A percentile compares a stretch with the other conserved stretches of the same genome.
Evolutionary conservation across 2,797 vertebrate species (phyloP).

Genomic region (Choloepus didactylus): DNA sequence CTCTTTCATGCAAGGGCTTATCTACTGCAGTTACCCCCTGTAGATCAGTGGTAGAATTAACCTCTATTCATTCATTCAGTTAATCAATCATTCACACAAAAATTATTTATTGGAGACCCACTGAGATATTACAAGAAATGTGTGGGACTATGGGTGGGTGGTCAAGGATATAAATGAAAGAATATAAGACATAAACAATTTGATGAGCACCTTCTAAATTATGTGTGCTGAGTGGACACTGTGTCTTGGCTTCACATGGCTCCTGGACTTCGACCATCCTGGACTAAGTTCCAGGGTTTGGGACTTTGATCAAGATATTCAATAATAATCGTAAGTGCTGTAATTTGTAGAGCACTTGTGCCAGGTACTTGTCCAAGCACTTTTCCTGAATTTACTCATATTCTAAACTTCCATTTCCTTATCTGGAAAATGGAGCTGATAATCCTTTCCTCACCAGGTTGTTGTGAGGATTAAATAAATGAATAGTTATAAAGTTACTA

Average conservation of each 20-base stretch:
- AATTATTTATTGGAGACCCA: background rate
- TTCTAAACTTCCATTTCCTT: slow-evolving; percentile 42
- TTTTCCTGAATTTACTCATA: slow-evolving; percentile 12
- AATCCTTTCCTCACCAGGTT: background rate
- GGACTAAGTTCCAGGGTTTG: background rate
- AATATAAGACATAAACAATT: background rate
- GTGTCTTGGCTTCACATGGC: background rate
- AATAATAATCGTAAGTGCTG: background rate
- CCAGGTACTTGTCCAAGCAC: background rate
- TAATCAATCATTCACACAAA: background rate
- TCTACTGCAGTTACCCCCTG: background rate
- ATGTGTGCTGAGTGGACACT: background rate
- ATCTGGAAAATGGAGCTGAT: slow-evolving; percentile 42
- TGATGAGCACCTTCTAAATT: background rate
- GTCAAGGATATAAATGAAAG: background rate
- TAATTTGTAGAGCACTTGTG: background rate
- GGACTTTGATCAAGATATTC: background rate
- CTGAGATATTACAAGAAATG: background rate
- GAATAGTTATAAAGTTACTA: background rate
- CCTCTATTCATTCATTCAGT: background rate
- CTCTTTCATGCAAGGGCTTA: background rate
- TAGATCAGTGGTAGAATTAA: background rate
- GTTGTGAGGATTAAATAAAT: background rate
- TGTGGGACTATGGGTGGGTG: background rate
- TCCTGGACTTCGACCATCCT: background rate